Base-by-base conservation (phyloP, 64 coral and sea anemone species). In the Stylophora pistillata region DNA sequence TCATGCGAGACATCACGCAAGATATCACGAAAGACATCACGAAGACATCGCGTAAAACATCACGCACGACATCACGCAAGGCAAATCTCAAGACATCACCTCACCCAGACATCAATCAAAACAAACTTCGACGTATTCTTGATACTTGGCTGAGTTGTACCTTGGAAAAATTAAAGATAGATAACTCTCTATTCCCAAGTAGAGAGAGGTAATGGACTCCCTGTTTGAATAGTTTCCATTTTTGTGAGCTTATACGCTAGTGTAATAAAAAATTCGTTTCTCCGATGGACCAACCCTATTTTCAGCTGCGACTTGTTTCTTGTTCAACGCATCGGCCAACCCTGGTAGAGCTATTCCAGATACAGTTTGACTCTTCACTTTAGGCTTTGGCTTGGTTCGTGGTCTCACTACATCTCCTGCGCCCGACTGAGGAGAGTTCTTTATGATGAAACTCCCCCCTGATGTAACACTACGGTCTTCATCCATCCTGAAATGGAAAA, bases 331-430 rank as follows among this genome's bases (percentile, higher is more conserved):
- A 9, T 92, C 82, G 56, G 80, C 90, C 23, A 92, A 64, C 3
- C 81, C 90, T n/a, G 90, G 90, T 12, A 92, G 74, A 53, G 74
- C 82, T 37, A 92, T 80, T 17, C 90, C 90, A 21, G 72, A 58
- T 9, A 86, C 83, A 4, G 90, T 92, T 63, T 92, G 59, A 28
- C 73, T 86, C 37, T 92, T 92, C 59, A 74, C 47, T 9, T 83
- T 85, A 9, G 73, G 90, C 52, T 92, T 92, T 16, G 90, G 90
- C 11, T 55, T 85, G 26, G 72, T 18, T 65, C 81, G 68, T 55
- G 81, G 90, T 47, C 41, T 86, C 10, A 92, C 20, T 14, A 28
- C 90, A 32, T 55, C 73, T 7, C 27, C 62, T 26, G 57, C 53
- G 10, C 37, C 82, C 62, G 61, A 61, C 12, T 75, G 33, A 55